Conservation (phyloP, 2,888 invertebrate species). For the Rhagium mordax region DNA sequence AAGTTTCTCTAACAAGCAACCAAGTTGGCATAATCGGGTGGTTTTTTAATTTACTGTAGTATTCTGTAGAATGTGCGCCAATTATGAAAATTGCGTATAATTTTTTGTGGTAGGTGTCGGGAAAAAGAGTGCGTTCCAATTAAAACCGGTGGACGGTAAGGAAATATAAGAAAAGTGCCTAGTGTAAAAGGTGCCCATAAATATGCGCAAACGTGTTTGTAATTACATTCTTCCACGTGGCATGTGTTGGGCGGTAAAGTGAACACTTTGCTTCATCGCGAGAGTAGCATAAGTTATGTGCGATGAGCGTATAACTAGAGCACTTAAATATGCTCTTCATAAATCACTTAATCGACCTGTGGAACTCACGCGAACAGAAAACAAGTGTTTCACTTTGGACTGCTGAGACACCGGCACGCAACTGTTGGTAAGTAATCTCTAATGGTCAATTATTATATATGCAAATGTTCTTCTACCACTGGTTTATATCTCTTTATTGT, state of each 20-base stretch:
- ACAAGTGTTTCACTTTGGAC: slow-evolving; percentile 35
- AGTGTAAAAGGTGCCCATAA: slow-evolving; percentile 46
- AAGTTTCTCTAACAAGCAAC: too few relatives aligned
- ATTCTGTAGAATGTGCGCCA: too few relatives aligned
- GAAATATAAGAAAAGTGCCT: slow-evolving; percentile 33
- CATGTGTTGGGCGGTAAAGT: slow-evolving; percentile 46
- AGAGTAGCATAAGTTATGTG: slow-evolving; percentile 44
- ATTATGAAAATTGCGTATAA: neutral
- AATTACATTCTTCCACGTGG: slow-evolving; percentile 52
- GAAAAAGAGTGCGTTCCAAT: slow-evolving; percentile 11
- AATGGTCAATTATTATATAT: slow-evolving; percentile 31
- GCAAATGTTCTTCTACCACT: neutral
- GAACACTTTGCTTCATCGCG: slow-evolving; percentile 36
- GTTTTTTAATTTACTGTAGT: too few relatives aligned
- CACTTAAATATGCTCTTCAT: slow-evolving; percentile 54
- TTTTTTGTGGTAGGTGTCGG: neutral
- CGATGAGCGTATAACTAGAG: slow-evolving; percentile 54
- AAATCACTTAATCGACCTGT: slow-evolving; percentile 57
- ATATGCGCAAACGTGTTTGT: slow-evolving; percentile 53
- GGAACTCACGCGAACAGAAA: slow-evolving; percentile 42
- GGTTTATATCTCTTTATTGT: neutral
- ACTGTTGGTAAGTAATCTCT: slow-evolving; percentile 20
- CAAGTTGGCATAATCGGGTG: too few relatives aligned
- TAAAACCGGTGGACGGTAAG: slow-evolving; percentile 19
- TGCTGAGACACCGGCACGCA: slow-evolving; percentile 28